These are phyloP conservation scores for Molossus molossus DNA, from an alignment of 2,797 vertebrate species.

Conservation along the genomic window DNA sequence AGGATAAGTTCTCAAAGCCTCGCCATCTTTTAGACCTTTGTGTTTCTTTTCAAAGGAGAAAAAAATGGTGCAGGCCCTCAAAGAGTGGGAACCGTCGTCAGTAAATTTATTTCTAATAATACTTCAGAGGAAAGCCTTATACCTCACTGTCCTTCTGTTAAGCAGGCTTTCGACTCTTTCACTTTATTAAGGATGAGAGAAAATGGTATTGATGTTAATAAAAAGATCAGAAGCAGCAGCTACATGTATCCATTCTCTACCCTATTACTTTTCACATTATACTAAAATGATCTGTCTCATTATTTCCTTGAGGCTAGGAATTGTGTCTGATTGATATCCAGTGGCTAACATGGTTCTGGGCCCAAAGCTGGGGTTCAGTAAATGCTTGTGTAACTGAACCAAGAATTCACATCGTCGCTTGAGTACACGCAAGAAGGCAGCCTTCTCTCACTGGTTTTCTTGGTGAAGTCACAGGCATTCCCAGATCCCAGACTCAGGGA, in stretches of 20 bases:
- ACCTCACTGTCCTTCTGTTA: not conserved
- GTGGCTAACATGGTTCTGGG: not conserved
- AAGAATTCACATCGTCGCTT: not conserved
- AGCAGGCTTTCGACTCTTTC: conserved; percentile 29
- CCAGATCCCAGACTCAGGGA: not conserved
- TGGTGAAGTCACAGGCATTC: not conserved
- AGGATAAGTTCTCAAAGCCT: conserved; percentile 60
- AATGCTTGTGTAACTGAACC: not conserved
- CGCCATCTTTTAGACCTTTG: conserved; percentile 66
- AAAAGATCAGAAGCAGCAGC: conserved; percentile 54
- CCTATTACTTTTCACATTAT: not conserved
- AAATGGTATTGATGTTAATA: conserved; percentile 24
- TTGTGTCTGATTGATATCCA: not conserved
- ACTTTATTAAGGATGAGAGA: not conserved
- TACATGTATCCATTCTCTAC: not conserved
- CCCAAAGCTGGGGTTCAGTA: not conserved
- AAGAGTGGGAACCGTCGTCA: conserved; percentile 53
- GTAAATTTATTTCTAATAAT: conserved; percentile 45
- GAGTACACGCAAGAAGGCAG: not conserved
- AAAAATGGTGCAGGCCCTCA: not conserved
- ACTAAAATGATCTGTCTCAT: conserved; percentile 17
- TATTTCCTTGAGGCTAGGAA: not conserved
- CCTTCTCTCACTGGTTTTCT: not conserved
- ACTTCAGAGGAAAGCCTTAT: conserved; percentile 20
- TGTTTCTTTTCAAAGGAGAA: conserved; percentile 48